phyloP scores from a whole-genome alignment of 2,797 vertebrate genomes.

The Neosilurus hyrtlii region DNA sequence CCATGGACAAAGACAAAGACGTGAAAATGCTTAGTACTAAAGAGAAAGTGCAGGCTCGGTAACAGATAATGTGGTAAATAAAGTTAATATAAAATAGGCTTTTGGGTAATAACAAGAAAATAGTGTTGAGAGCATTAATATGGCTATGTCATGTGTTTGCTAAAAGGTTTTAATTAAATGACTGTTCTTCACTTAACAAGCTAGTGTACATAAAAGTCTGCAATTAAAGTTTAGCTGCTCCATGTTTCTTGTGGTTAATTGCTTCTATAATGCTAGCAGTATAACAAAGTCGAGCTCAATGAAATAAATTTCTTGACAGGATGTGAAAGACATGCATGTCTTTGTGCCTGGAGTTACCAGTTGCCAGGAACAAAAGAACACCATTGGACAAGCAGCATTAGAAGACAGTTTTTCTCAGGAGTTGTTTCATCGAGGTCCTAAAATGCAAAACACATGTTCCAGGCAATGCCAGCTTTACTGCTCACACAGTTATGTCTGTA shows the following conservation, averaged over 20 bases:
- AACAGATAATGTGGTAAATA: constrained; percentile 14
- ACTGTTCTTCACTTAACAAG: constrained; percentile 1
- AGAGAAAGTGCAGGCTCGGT: neutral
- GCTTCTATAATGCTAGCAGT: neutral
- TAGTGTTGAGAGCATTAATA: neutral
- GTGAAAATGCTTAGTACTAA: neutral
- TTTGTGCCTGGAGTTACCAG: neutral
- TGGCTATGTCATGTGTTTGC: neutral
- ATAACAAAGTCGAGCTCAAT: neutral
- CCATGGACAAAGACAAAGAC: neutral
- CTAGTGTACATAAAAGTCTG: constrained; percentile 8
- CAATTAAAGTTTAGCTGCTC: neutral
- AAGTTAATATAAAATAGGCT: neutral
- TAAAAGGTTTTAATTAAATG: constrained; percentile 6
- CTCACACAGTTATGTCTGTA: neutral
- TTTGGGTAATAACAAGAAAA: neutral
- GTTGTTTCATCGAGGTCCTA: neutral
- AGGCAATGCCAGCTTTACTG: neutral
- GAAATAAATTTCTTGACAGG: neutral
- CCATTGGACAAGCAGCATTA: neutral
- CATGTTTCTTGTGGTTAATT: neutral
- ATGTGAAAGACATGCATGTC: neutral
- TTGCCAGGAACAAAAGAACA: neutral
- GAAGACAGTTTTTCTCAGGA: neutral
- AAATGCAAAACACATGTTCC: neutral